phyloP scores from a whole-genome alignment of 2,888 invertebrate genomes.

The Agrypnus murinus region DNA sequence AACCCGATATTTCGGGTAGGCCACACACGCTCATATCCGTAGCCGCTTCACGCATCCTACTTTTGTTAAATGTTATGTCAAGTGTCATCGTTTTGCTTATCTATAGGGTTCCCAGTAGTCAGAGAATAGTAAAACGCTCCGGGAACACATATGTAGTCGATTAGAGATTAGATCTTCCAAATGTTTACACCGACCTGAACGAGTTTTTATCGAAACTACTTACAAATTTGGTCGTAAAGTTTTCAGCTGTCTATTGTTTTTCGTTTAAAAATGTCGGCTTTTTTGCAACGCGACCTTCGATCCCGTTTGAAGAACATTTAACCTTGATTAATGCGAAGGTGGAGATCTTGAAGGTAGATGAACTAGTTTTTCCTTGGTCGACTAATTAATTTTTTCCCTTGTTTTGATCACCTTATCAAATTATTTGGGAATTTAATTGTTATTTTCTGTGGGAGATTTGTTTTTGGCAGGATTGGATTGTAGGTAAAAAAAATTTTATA shows the following conservation, averaged over 20 bases:
- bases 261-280: slow-evolving; percentile 40
- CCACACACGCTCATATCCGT: slow-evolving; percentile 53
- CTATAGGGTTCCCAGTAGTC: background rate
- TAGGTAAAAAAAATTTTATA: background rate
- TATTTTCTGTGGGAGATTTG: no score
- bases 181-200: slow-evolving; percentile 51
- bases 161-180: slow-evolving; percentile 54
- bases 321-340: slow-evolving; percentile 44
- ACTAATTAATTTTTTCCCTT: slow-evolving; percentile 41
- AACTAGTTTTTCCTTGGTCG: slow-evolving; percentile 33
- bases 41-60: slow-evolving; percentile 43
- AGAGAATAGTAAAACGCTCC: slow-evolving; percentile 37
- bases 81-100: slow-evolving; percentile 21
- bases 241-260: slow-evolving; percentile 50
- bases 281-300: slow-evolving; percentile 41
- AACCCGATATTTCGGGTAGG: slow-evolving; percentile 56
- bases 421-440: no score
- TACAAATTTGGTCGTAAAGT: slow-evolving; percentile 54
- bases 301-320: slow-evolving; percentile 33
- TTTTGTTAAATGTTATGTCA: slow-evolving; percentile 11
- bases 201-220: slow-evolving; percentile 51
- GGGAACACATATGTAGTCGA: slow-evolving; percentile 43
- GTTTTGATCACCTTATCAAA: no score
- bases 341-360: slow-evolving; percentile 22
- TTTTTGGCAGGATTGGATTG: background rate